Base-by-base conservation (phyloP, 1,140 invertebrate genomes). In the Philopotamus ludificatus region DNA sequence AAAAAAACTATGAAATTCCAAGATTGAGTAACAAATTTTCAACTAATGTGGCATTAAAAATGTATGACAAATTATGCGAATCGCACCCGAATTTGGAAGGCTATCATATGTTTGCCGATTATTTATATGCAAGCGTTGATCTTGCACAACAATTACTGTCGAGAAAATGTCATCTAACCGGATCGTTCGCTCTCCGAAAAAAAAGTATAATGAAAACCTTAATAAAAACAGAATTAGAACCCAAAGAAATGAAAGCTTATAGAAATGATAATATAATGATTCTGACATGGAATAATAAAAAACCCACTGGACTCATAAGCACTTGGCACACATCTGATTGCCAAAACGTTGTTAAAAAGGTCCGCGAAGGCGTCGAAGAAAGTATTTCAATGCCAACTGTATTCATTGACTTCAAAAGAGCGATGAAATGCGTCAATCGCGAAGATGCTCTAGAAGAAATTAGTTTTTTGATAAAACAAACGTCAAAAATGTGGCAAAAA, bases 381-480 rank as follows among this genome's bases (percentile, higher is more conserved):
- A 47, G 18, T 16, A 15, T 47, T 7, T 9, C 8, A 16, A 57
- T 73, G 47, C 71, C 73, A 12, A 60, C 66, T 50, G 55, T 70
- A 15, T 45, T 72, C n/a, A n/a, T 72, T 50, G 65, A 73, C 63
- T 74, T 70, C 34, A 71, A 22, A 8, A 63, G 67, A 70, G 44
- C 65, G 68, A 74, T 73, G 73, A 51, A 71, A 10, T 69, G 67
- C 51, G 72, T 74, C 25, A 72, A 71, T 68, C 53, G 54, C 22
- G 71, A 34, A 20, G 74, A 76, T 41, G 70, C 72, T 51, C 71
- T 70, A 66, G 47, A 66, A 21, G 62, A 65, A 22, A 61, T 69
- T 10, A 74, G 73, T 58, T 72, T 61, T 61, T 75, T 75, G 51
- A 10, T 74, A n/a, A 54, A 70, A 20, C 71, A 71, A 67, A 70